Evolutionary conservation across 1,140 invertebrate genomes (phyloP).

Genomic region (Drosophila equinoxialis): DNA sequence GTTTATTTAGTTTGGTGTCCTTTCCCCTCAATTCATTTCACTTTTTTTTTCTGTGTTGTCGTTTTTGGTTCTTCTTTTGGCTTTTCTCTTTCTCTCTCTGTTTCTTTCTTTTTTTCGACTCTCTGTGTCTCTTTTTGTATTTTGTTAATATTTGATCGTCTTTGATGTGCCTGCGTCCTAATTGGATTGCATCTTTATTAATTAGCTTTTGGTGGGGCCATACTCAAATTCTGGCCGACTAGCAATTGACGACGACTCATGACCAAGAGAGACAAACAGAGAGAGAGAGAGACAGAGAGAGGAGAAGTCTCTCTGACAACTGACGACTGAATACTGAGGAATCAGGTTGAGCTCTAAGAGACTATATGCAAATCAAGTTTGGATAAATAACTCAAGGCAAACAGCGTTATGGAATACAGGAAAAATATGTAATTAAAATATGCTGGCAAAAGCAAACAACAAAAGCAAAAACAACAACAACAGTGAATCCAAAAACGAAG

Average conservation of each 20-base stretch:
- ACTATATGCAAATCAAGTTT: slow-evolving; percentile 63
- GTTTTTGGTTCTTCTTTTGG: slow-evolving; percentile 42
- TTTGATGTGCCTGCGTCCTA: slow-evolving; percentile 65
- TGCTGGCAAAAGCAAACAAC: slow-evolving; percentile 72
- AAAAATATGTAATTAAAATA: slow-evolving; percentile 72
- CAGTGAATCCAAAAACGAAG: slow-evolving; percentile 29
- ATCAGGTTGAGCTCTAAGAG: background rate
- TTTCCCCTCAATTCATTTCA: background rate
- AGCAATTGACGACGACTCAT: background rate
- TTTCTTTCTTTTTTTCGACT: background rate
- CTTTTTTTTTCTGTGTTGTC: slow-evolving; percentile 36
- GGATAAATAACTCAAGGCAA: slow-evolving; percentile 57
- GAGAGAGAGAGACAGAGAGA: background rate
- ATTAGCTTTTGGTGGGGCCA: slow-evolving; percentile 53
- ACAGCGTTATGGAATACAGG: slow-evolving; percentile 18
- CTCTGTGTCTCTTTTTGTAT: background rate
- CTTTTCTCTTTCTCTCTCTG: slow-evolving; percentile 7
- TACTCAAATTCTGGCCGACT: slow-evolving; percentile 18
- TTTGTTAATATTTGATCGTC: slow-evolving; percentile 21
- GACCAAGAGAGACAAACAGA: background rate
- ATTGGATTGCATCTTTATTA: slow-evolving; percentile 77
- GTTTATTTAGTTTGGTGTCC: slow-evolving; percentile 31
- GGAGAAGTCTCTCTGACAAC: no score
- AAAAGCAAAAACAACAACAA: slow-evolving; percentile 41
- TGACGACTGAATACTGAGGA: no score